Evolutionary conservation across 2,888 invertebrate genomes (phyloP).

Genomic region (Endotricha flammealis): DNA sequence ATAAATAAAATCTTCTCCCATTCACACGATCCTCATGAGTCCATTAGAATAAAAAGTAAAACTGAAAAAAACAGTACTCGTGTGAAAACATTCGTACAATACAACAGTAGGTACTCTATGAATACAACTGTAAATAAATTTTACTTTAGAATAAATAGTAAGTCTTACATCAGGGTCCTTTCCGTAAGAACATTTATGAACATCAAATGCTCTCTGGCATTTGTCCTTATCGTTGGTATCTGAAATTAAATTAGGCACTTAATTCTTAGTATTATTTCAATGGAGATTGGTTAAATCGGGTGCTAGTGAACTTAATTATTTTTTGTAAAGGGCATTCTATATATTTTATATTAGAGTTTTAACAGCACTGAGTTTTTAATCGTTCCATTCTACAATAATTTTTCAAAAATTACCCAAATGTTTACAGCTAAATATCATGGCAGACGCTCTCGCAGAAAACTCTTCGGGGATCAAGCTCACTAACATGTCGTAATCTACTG

Average conservation of each 20-base stretch:
- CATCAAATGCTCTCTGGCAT: slow-evolving; percentile 66
- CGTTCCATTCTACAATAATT: too few species aligned
- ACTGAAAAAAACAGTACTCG: slow-evolving; percentile 56
- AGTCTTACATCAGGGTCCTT: slow-evolving; percentile 65
- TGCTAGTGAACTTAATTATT: too few species aligned
- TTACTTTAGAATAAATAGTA: background rate
- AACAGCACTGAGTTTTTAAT: too few species aligned
- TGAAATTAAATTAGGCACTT: too few species aligned
- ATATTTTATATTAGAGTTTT: too few species aligned
- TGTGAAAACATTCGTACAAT: background rate
- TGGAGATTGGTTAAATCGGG: too few species aligned
- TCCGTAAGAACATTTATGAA: slow-evolving; percentile 66
- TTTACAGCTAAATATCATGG: slow-evolving; percentile 62
- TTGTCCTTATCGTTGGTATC: slow-evolving; percentile 60
- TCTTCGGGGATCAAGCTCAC: slow-evolving; percentile 67
- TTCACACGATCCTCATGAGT: slow-evolving; percentile 8
- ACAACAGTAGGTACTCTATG: background rate
- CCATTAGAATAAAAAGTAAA: slow-evolving; percentile 62
- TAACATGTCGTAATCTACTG: slow-evolving; percentile 69
- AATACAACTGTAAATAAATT: background rate
- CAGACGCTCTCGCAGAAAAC: slow-evolving; percentile 50
- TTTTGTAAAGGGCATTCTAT: too few species aligned
- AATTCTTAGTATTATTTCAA: too few species aligned
- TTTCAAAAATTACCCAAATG: slow-evolving; percentile 57
- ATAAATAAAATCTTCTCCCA: slow-evolving; percentile 12